Evolutionary conservation across 2,113 vertebrate genomes (phyloP), one percentile per base, ranked within the genome.

Genomic region (Alexandromys fortis): DNA sequence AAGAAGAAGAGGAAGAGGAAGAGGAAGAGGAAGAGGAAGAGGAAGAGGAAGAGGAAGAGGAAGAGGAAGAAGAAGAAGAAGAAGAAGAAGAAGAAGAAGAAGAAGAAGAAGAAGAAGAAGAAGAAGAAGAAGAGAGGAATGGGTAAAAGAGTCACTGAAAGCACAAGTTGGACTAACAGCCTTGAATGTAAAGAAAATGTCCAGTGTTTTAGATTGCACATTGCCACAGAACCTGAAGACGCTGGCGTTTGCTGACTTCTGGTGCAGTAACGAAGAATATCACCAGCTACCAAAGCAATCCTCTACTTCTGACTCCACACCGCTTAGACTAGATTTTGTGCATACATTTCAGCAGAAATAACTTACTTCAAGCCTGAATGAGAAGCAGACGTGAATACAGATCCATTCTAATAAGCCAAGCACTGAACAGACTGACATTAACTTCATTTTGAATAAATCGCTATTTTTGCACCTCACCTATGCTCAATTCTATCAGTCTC

Each of bases 401-500:
- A 5, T 76, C n/a, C 93, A 16, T 86, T 90, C 63, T 72, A 72
- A 81, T 55, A 91, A 78, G 5, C 2, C 30, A 87, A 81, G 30
- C 85, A 89, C 79, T 91, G 78, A 61, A 86, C 12, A 45, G 33
- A 92, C 45, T 3, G 89, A 28, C n/a, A 81, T 12, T 13, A 68
- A 67, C 45, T 47, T 49, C 93, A 92, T 94, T 87, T 63, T 95
- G 55, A 95, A 82, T 21, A 77, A 79, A 67, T 79, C 86, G 78
- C 42, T 73, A 42, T 65, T 86, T 52, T 65, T 24, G 83, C 72
- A 91, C n/a, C 91, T 65, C n/a, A 68, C 12, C 70, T 73, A 2
- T 16, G 24, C 65, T 67, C 78, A 65, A 38, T 61, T 92, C 86
- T 47, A 7, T 79, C 70, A 38, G 16, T 30, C 9, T 67, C 33